phyloP scores from a whole-genome alignment of 2,888 invertebrate genomes.

The Trichogramma dendrolimi region DNA sequence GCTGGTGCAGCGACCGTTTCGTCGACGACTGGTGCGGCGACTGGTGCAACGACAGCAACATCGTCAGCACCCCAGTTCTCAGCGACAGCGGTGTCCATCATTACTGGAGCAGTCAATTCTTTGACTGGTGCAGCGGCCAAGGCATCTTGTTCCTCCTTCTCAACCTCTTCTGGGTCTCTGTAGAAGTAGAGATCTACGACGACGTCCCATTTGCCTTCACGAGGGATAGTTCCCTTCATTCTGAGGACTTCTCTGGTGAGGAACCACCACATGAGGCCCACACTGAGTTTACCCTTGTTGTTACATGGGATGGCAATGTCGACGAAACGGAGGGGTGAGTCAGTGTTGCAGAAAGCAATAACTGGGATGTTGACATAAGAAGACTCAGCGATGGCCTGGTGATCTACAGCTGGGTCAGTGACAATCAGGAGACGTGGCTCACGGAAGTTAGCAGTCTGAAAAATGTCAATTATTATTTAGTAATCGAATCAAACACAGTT shows the following conservation, averaged over 20 bases:
- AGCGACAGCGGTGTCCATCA: constrained; percentile 48
- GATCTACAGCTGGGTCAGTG: no score
- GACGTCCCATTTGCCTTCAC: constrained; percentile 93
- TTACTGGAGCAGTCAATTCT: constrained; percentile 62
- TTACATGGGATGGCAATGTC: constrained; percentile 99
- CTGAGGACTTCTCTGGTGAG: constrained; percentile 93
- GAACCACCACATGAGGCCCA: constrained; percentile 99
- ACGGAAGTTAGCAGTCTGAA: constrained; percentile 80
- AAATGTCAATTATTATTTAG: constrained; percentile 3
- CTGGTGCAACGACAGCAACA: neutral
- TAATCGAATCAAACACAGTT: no score
- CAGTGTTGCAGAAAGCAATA: constrained; percentile 96
- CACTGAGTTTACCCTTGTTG: constrained; percentile 92
- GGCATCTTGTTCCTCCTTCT: constrained; percentile 83
- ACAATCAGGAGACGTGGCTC: constrained; percentile 95
- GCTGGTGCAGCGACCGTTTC: constrained; percentile 48
- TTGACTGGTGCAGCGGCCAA: constrained; percentile 58
- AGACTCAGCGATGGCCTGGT: constrained; percentile 97
- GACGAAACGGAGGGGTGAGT: constrained; percentile 92
- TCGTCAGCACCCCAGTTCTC: no score
- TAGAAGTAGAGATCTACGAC: constrained; percentile 99
- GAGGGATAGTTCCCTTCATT: constrained; percentile 85
- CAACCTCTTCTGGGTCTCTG: constrained; percentile 95
- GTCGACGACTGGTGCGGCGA: constrained; percentile 46
- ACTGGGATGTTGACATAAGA: constrained; percentile 99